Evolutionary conservation across 2,113 vertebrate genomes (phyloP), one percentile per base, ranked within the genome.

Genomic region (Callorhinus ursinus): DNA sequence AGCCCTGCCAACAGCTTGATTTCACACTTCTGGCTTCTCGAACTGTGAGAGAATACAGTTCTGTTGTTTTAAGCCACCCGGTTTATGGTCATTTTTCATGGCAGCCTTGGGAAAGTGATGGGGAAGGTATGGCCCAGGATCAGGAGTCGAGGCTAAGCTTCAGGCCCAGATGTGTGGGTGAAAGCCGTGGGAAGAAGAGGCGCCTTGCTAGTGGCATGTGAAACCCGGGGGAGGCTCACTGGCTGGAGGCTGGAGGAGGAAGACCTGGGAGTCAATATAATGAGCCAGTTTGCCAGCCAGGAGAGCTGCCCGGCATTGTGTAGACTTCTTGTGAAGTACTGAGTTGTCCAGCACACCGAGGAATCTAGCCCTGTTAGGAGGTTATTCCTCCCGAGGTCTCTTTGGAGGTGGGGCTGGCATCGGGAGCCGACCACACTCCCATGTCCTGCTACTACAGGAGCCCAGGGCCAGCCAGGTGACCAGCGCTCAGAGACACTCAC

Each of bases 401-500:
- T 15, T 7, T 16, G 46, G 67, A n/a, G 90, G 51, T 42, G 19
- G 21, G 36, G 53, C 33, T 22, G 36, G 83, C 31, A 5, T 3
- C 53, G 2, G 12, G 77, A 53, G 57, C 71, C 77, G 31, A 33
- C 61, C 22, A 5, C 33, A 8, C 31, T 36, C n/a, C 1, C 26
- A 18, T 1, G 42, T 13, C 3, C 59, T 28, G 28, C 21, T 4
- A 1, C 14, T 0, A 3, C 15, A 15, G 51, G 57, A 77, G 63
- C 42, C 36, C 24, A 24, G 24, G 67, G 9, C 31, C 26, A 26
- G 79, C 67, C 76, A 2, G 10, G 85, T 0, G 2, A 82, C 42
- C 57, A 26, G 59, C 53, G 21, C 49, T 69, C 49, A 8, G n/a
- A 51, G 90, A 76, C 24, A 19, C 92, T 55, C 6, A 89, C 77